Evolutionary conservation across 92 coral and sea anemone species (phyloP), one percentile per base, ranked within the genome.

Genomic region (Blastomussa wellsi): DNA sequence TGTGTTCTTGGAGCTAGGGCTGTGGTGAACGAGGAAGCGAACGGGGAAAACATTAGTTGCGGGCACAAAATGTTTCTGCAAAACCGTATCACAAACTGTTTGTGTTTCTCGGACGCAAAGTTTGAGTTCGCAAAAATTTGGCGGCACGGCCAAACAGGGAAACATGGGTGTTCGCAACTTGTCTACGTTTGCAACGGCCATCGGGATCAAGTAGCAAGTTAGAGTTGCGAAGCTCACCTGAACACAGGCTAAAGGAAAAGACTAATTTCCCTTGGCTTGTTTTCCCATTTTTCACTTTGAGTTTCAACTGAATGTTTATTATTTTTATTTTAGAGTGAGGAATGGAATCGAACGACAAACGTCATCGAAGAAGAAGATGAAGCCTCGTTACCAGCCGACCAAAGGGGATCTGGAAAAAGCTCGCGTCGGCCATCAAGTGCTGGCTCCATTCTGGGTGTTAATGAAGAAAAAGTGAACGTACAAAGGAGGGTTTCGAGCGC

Each of bases 291-390:
- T n/a, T n/a, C n/a, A n/a, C n/a, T n/a, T n/a, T n/a, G n/a, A n/a
- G n/a, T n/a, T n/a, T n/a, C 9, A 57, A 29, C 29, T 11, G 26
- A 35, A 35, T 7, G 10, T 16, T 68, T 19, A 5, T 32, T 26
- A 42, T 84, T 36, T 76, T 26, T 35, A 22, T 85, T 59, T 69
- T 53, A 85, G 88, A 77, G 52, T 17, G 88, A 91, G 29, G 90
- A 92, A 19, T 91, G 90, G 94, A 87, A 74, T 78, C 92, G 87
- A 60, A 48, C 94, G 22, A 66, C 88, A 14, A 87, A 83, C 64
- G 84, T 84, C 35, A 93, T 93, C 22, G 83, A 91, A 37, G 97
- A 93, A 71, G 97, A 89, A 42, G 94, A 93, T 75, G 97, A 93
- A 78, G 49, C 31, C 3, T 67, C 91, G 19, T 28, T 44, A 0